Evolutionary conservation across 2,888 invertebrate genomes (phyloP).

Genomic region (Drosophila parthenogenetica): DNA sequence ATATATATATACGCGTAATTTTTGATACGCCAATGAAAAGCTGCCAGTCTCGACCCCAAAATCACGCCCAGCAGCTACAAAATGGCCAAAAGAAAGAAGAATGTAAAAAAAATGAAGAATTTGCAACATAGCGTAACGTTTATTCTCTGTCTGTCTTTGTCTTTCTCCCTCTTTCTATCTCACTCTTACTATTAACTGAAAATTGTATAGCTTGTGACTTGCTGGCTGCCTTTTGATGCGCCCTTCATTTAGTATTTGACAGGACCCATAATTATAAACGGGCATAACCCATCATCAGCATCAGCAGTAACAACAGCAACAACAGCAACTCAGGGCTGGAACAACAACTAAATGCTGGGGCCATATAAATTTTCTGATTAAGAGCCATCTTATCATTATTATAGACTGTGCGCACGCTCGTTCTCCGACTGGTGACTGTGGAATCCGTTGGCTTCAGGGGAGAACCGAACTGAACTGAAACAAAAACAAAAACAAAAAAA

Average conservation of each 20-base stretch:
- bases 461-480: background rate
- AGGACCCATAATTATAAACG: slow-evolving; percentile 85
- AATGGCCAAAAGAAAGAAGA: slow-evolving; percentile 47
- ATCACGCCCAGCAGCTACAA: slow-evolving; percentile 53
- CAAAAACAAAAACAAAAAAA: slow-evolving; percentile 7
- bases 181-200: slow-evolving; percentile 36
- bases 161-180: background rate
- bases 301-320: slow-evolving; percentile 29
- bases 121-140: slow-evolving; percentile 46
- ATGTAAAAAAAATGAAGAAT: slow-evolving; percentile 13
- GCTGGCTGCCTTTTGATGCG: slow-evolving; percentile 68
- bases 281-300: slow-evolving; percentile 84
- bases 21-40: slow-evolving; percentile 44
- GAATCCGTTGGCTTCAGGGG: background rate
- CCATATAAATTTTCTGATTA: slow-evolving; percentile 85
- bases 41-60: background rate
- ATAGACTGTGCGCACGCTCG: slow-evolving; percentile 81
- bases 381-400: slow-evolving; percentile 85
- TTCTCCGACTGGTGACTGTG: slow-evolving; percentile 14
- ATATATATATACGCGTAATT: background rate
- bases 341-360: slow-evolving; percentile 76
- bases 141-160: slow-evolving; percentile 3
- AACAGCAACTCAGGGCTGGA: slow-evolving; percentile 17
- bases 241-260: slow-evolving; percentile 83
- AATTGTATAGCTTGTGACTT: slow-evolving; percentile 66